Evolutionary conservation across 2,113 vertebrate species (phyloP), one percentile per base, ranked within the genome.

Genomic region (Cynopterus brachyotis): DNA sequence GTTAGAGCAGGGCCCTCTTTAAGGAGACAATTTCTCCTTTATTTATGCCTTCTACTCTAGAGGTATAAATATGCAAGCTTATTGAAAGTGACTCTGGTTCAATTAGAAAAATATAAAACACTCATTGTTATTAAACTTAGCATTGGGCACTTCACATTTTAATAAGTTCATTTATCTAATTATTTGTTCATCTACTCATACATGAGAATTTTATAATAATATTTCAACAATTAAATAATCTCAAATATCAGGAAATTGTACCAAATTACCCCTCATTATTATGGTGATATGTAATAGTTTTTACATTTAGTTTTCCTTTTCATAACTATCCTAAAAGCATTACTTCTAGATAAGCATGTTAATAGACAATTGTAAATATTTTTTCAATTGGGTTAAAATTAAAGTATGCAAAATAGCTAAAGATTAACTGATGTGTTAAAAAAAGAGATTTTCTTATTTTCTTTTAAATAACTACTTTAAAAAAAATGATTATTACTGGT

Each of bases 391-490:
- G 17, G 3, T 87, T 67, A 59, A 60, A 79, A 55, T 62, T 91
- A 75, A 76, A 55, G 32, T 35, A 3, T n/a, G 0, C 10, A 83
- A 60, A 82, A 53, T 20, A 88, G 81, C 67, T 88, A 70, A 80
- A 55, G 32, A 12, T 84, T 69, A 92, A 55, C 15, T 1, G 26
- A 13, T 60, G 24, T 85, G 20, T 70, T 66, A 73, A 72, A 81
- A 81, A 37, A 42, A 84, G 17, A 64, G 35, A 22, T 92, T 59
- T 55, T 66, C 70, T 90, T 94, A 37, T 97, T 57, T 93, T 92
- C 60, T 96, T 92, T 91, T 73, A 60, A 94, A 82, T 66, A 81
- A 66, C 55, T 93, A 37, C 24, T 55, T 70, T 86, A 19, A 55
- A 94, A 97, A 91, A 28, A 47, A 91, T 73, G 32, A 64, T 67